phyloP scores from a whole-genome alignment of 1,140 invertebrate species.

The Plectus sambesii region DNA sequence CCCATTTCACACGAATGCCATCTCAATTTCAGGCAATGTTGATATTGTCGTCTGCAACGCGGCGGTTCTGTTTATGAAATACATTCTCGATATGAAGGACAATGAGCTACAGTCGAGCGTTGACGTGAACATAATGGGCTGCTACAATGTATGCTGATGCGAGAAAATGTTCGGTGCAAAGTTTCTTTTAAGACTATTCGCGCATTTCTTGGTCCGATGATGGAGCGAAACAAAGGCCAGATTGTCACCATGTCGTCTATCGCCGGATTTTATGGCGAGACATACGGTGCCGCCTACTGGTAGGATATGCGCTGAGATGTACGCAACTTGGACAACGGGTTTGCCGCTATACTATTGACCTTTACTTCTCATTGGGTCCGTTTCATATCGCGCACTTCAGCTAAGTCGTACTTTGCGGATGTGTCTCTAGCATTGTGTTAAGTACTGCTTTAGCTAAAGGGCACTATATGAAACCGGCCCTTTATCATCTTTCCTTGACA shows the following conservation, averaged over 20 bases:
- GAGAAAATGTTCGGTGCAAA: neutral
- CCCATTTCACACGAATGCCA: too few relatives aligned
- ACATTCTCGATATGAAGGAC: constrained; percentile 30
- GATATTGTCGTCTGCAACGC: constrained; percentile 44
- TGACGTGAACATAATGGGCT: constrained; percentile 41
- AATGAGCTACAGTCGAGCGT: constrained; percentile 29
- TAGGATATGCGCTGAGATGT: constrained; percentile 3
- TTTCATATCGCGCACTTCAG: too few relatives aligned
- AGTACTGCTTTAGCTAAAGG: too few relatives aligned
- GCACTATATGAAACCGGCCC: too few relatives aligned
- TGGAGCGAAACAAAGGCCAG: constrained; percentile 34
- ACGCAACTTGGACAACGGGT: too few relatives aligned
- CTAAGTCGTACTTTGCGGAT: too few relatives aligned
- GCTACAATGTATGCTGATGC: constrained; percentile 32
- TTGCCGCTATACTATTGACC: too few relatives aligned
- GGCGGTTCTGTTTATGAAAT: constrained; percentile 38
- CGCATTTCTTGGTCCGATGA: constrained; percentile 38
- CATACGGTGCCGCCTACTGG: constrained; percentile 42
- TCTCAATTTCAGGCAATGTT: constrained; percentile 25
- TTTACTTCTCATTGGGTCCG: too few relatives aligned
- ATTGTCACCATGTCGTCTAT: constrained; percentile 43
- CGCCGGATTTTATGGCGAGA: constrained; percentile 39
- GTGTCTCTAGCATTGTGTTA: too few relatives aligned
- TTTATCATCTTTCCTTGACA: too few relatives aligned
- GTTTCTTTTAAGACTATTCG: constrained; percentile 40